Evolutionary conservation across 2,888 invertebrate genomes (phyloP), one percentile per base, ranked within the genome.

Genomic region (Lasiommata megera): DNA sequence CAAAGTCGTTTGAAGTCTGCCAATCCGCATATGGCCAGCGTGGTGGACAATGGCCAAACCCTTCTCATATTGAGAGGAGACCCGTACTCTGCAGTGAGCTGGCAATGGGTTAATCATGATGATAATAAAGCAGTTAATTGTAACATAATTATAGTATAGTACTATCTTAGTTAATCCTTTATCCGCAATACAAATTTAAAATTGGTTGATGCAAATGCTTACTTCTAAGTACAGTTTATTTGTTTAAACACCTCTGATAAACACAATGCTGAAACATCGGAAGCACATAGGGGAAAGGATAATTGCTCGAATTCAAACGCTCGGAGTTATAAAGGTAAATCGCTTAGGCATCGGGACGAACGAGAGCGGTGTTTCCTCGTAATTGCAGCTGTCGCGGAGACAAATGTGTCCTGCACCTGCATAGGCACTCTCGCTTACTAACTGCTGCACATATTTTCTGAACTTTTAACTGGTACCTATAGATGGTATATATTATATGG

Each of bases 311-410:
- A 52, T 52, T 31, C 40, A 17, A 31, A 51, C 16, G 41, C 12
- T 18, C 17, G 41, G 41, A 52, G 52, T 52, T 48, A 48, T 63
- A 62, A 61, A 67, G 63, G 64, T 67, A 66, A 67, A 70, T 65
- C 65, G 69, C 58, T 65, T 60, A 64, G 68, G 67, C 69, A 67
- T 71, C 65, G 64, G 67, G 68, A 69, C 67, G 67, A 68, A 72
- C 71, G 77, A 75, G 67, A 54, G 77, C 64, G 75, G 77, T 82
- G 75, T 80, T 78, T 78, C 76, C 74, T 76, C 67, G 86, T 88
- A 89, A 89, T 88, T 86, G 88, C 78, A 76, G 77, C 84, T 86
- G 88, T 88, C 87, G 75, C 67, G 72, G 67, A 79, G 79, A 88
- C 82, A 85, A 88, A 89, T 88, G 82, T 75, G 34, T 36, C 16